phyloP scores from a whole-genome alignment of 2,797 vertebrate genomes.

The Scolopax bukidnonensis region DNA sequence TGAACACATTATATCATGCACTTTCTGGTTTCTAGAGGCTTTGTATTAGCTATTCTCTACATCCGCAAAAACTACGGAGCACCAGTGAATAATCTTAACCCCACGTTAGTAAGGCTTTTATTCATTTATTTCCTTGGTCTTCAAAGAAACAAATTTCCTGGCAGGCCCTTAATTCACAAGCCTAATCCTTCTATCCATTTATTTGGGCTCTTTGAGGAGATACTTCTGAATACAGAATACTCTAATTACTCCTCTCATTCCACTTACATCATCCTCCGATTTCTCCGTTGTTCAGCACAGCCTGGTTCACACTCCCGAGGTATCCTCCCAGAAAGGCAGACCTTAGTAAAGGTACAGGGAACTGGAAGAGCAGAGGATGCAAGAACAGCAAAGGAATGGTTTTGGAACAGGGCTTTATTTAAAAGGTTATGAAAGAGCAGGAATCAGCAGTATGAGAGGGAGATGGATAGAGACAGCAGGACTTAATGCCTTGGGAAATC shows the following conservation, averaged over 20 bases:
- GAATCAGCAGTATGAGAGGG: background rate
- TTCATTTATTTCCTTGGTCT: conserved; percentile 25
- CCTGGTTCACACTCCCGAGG: background rate
- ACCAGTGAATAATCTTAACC: conserved; percentile 14
- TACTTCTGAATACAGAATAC: conserved; percentile 16
- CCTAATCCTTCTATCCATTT: conserved; percentile 32
- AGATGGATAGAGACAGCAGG: background rate
- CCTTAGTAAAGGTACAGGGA: background rate
- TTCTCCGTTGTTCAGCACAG: background rate
- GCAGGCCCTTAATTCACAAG: conserved; percentile 32
- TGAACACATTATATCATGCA: background rate
- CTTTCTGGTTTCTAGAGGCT: conserved; percentile 10
- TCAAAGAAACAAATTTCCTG: conserved; percentile 43
- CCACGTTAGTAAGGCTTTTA: background rate
- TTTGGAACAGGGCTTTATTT: background rate
- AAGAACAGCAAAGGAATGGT: background rate
- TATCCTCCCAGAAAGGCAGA: background rate
- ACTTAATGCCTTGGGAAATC: background rate
- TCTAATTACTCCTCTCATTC: conserved; percentile 19
- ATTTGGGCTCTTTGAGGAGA: conserved; percentile 17
- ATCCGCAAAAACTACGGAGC: background rate
- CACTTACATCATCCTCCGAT: conserved; percentile 5
- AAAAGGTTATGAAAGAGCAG: background rate
- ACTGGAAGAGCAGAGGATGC: background rate
- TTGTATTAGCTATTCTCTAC: conserved; percentile 6